Percentiles rank a stretch among this genome's conserved stretches.
Conservation (phyloP, 2,888 invertebrate genomes). For the Phaedon cochleariae region DNA sequence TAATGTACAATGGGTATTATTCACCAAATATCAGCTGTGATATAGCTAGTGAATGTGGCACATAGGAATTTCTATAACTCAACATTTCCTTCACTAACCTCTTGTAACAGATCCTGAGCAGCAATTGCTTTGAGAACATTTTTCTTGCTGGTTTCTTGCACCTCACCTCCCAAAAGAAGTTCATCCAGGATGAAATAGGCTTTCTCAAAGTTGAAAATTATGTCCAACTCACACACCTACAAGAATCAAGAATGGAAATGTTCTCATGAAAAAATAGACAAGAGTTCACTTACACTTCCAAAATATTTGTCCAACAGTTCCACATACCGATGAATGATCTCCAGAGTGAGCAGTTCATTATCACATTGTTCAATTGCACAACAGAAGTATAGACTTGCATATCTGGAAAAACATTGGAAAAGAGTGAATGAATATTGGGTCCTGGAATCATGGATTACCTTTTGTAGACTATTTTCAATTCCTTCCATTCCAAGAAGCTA, state of each 20-base stretch:
- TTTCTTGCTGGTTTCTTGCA: conserved; percentile 99
- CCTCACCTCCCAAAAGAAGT: conserved; percentile 95
- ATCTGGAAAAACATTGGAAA: conserved; percentile 65
- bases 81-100: conserved; percentile 93
- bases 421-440: too few species aligned
- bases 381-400: conserved; percentile 99
- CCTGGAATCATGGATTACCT: too few species aligned
- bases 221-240: conserved; percentile 98
- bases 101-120: conserved; percentile 98
- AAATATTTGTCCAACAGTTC: conserved; percentile 99
- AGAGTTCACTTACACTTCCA: conserved; percentile 91
- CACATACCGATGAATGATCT: conserved; percentile 98
- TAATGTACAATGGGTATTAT: neutral
- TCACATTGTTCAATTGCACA: conserved; percentile 99
- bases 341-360: conserved; percentile 95
- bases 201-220: conserved; percentile 99
- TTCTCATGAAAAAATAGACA: too few species aligned
- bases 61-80: conserved; percentile 67
- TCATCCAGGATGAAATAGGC: conserved; percentile 99
- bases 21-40: conserved; percentile 25
- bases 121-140: conserved; percentile 99
- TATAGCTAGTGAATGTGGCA: conserved; percentile 8
- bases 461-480: conserved; percentile 98
- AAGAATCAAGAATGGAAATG: too few species aligned
- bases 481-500: conserved; percentile 99